phyloP scores from a whole-genome alignment of 2,113 vertebrate species.

The Salvator merianae region DNA sequence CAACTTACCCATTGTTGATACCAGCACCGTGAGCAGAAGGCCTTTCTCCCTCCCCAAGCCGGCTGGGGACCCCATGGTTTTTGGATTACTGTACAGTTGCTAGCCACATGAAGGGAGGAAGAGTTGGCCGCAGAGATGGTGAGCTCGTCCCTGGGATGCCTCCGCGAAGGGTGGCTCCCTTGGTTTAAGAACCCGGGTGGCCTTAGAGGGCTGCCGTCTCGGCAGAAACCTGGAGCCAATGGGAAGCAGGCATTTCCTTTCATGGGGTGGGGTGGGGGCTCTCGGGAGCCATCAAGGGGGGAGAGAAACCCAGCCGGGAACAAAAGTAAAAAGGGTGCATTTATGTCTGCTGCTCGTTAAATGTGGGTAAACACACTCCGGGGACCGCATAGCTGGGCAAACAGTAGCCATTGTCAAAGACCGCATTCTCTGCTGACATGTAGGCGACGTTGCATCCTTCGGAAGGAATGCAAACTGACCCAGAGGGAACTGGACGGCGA shows the following conservation, averaged over 20 bases:
- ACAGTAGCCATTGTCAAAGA: conserved; percentile 29
- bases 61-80: conserved; percentile 38
- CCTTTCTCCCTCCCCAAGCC: not conserved
- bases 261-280: not conserved
- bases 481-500: not conserved
- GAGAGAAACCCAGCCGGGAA: not conserved
- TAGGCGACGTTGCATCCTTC: conserved; percentile 13
- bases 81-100: conserved; percentile 16
- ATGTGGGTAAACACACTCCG: not conserved
- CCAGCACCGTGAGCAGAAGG: conserved; percentile 15
- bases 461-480: conserved; percentile 34
- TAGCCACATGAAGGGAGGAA: conserved; percentile 27
- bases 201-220: not conserved
- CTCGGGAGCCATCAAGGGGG: not conserved
- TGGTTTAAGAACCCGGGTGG: conserved; percentile 44
- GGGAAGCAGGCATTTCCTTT: conserved; percentile 22
- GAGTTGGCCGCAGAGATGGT: not conserved
- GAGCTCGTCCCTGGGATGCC: not conserved
- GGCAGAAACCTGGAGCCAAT: conserved; percentile 34
- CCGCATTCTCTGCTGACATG: conserved; percentile 7
- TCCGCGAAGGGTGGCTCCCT: not conserved
- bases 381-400: conserved; percentile 1
- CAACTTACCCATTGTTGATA: conserved; percentile 43
- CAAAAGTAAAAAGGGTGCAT: conserved; percentile 44
- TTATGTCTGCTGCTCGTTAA: conserved; percentile 6